phyloP scores from a whole-genome alignment of 2,113 vertebrate genomes.

The Fregata magnificens region DNA sequence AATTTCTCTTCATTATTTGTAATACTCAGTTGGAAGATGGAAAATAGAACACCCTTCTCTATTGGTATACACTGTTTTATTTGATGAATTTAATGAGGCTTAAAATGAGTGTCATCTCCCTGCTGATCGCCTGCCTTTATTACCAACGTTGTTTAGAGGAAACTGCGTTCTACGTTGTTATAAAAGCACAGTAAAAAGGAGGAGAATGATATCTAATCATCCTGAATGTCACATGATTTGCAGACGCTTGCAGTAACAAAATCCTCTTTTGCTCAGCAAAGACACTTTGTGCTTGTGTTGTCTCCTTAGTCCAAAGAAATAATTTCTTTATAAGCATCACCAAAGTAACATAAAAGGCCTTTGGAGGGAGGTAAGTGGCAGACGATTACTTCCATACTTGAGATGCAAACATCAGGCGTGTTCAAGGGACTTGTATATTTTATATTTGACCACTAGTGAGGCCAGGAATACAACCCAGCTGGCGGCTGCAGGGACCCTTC shows the following conservation, averaged over 20 bases:
- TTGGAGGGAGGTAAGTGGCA: background rate
- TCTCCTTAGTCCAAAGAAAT: background rate
- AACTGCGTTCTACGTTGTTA: background rate
- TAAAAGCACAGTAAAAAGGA: background rate
- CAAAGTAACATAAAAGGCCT: background rate
- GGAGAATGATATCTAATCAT: background rate
- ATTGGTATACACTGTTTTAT: background rate
- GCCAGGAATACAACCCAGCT: background rate
- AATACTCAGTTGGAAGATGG: background rate
- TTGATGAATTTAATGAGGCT: background rate
- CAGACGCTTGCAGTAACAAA: background rate
- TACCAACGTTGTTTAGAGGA: background rate
- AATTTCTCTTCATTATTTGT: background rate
- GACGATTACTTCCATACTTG: background rate
- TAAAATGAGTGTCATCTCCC: background rate
- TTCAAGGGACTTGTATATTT: background rate
- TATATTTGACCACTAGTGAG: background rate
- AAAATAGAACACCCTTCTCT: background rate
- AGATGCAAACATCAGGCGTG: background rate
- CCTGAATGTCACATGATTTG: background rate
- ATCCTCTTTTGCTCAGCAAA: background rate
- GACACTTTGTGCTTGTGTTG: background rate
- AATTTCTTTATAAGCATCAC: background rate
- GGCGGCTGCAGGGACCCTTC: background rate
- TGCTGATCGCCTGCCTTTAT: background rate